These are phyloP conservation scores for Varanus komodoensis DNA, from an alignment of 2,113 vertebrate species.

Conservation along the genomic window DNA sequence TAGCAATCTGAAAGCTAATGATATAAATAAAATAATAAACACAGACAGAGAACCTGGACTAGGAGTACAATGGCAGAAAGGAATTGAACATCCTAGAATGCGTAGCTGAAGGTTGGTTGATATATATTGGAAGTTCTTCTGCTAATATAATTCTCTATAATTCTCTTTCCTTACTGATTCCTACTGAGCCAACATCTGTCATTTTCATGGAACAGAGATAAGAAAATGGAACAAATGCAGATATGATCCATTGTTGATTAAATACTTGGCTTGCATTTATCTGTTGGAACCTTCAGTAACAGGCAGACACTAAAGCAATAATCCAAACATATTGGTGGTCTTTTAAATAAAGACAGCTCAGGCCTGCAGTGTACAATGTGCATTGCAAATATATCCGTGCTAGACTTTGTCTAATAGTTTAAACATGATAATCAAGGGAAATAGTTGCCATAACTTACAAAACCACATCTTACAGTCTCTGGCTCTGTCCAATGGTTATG, in stretches of 20 bases:
- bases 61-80: slow-evolving; percentile 28
- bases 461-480: slow-evolving; percentile 29
- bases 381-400: slow-evolving; percentile 47
- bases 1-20: not conserved
- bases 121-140: slow-evolving; percentile 61
- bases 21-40: not conserved
- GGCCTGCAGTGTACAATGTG: not conserved
- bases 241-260: slow-evolving; percentile 72
- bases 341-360: slow-evolving; percentile 5
- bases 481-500: slow-evolving; percentile 32
- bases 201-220: slow-evolving; percentile 56
- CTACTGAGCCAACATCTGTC: slow-evolving; percentile 70
- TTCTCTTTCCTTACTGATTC: slow-evolving; percentile 62
- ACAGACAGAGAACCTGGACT: slow-evolving; percentile 42
- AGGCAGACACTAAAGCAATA: slow-evolving; percentile 64
- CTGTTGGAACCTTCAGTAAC: slow-evolving; percentile 55
- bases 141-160: slow-evolving; percentile 64
- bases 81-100: slow-evolving; percentile 50
- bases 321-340: slow-evolving; percentile 58
- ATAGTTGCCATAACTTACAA: slow-evolving; percentile 46
- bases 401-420: not conserved
- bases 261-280: slow-evolving; percentile 66
- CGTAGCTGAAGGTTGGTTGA: slow-evolving; percentile 73
- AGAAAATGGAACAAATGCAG: slow-evolving; percentile 63
- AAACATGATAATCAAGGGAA: slow-evolving; percentile 37